Evolutionary conservation across 2,888 invertebrate species (phyloP).

Genomic region (Steromphala cineraria): DNA sequence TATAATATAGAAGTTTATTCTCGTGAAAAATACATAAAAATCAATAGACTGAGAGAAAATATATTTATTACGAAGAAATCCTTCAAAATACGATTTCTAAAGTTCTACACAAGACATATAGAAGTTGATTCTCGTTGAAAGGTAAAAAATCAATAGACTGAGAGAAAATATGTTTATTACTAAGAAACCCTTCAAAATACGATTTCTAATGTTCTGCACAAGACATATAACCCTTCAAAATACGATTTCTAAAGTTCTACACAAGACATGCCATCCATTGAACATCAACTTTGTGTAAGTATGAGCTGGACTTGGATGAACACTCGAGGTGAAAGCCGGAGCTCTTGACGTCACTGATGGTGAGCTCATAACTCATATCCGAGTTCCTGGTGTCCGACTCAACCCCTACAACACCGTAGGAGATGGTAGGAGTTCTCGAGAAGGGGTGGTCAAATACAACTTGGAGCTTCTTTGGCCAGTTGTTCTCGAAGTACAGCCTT

Average conservation of each 20-base stretch:
- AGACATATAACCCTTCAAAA: background rate
- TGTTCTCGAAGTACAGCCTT: background rate
- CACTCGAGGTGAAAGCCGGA: background rate
- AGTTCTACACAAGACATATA: background rate
- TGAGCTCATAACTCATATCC: background rate
- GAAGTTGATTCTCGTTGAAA: too few species aligned
- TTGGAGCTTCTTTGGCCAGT: background rate
- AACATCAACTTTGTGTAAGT: background rate
- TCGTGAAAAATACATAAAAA: too few species aligned
- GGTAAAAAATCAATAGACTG: too few species aligned
- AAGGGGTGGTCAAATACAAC: background rate
- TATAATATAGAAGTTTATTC: too few species aligned
- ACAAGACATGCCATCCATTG: background rate
- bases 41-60: too few species aligned
- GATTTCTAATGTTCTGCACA: background rate
- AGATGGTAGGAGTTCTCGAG: background rate
- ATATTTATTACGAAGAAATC: too few species aligned
- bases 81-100: background rate
- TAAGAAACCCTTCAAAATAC: too few species aligned
- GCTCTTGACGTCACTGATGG: background rate
- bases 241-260: background rate
- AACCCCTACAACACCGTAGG: background rate
- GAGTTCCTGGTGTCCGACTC: background rate
- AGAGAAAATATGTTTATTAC: too few species aligned
- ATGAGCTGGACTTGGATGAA: background rate